phyloP scores from a whole-genome alignment of 2,888 invertebrate species.

The Camponotus fellah region DNA sequence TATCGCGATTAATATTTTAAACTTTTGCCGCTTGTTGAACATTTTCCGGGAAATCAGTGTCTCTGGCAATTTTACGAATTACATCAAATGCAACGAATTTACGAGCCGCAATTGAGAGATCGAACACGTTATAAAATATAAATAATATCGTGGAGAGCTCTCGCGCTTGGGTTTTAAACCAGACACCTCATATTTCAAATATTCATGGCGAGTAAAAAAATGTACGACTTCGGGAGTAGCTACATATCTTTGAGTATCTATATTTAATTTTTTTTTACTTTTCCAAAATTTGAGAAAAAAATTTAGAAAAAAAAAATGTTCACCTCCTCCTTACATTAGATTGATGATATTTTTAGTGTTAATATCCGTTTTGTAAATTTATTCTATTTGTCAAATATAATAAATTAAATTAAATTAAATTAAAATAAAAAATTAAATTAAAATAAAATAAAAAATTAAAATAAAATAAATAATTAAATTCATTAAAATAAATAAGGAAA shows the following conservation, averaged over 20 bases:
- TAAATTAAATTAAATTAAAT: no score
- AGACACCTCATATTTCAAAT: background rate
- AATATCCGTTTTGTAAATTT: no score
- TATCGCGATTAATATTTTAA: background rate
- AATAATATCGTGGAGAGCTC: background rate
- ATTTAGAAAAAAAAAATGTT: no score
- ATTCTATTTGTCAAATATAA: no score
- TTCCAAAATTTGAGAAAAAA: no score
- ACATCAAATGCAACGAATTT: background rate
- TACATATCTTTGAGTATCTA: background rate
- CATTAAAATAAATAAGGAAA: no score
- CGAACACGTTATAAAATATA: background rate
- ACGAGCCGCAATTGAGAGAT: background rate
- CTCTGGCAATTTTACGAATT: conserved; percentile 19
- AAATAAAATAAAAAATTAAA: no score
- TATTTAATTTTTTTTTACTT: no score
- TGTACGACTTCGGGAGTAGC: background rate
- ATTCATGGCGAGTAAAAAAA: background rate
- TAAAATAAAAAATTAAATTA: no score
- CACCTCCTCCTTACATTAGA: no score
- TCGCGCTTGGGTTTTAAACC: background rate
- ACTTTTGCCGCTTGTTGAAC: background rate
- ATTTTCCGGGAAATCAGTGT: background rate
- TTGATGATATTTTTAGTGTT: no score
- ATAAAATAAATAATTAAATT: no score